A percentile compares a stretch with the other conserved stretches of the same genome.
phyloP scores from a whole-genome alignment of 2,797 vertebrate species.

The Brachyalestes nurse region DNA sequence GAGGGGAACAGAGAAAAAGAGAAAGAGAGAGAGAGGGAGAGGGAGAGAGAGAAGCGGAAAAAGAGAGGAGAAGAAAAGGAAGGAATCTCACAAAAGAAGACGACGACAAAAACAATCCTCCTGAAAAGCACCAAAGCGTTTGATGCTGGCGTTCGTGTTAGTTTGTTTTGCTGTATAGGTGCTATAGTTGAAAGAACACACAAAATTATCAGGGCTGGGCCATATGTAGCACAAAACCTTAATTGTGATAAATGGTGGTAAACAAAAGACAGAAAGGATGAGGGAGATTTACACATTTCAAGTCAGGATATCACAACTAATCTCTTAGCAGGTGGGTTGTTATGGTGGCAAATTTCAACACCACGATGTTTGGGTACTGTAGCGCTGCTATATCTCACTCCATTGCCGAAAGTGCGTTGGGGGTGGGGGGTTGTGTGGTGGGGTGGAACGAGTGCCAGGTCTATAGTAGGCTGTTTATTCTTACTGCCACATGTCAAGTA shows the following conservation, averaged over 20 bases:
- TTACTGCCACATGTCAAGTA: not conserved
- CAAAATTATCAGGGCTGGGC: slow-evolving; percentile 30
- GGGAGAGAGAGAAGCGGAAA: slow-evolving; percentile 18
- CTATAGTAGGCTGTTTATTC: not conserved
- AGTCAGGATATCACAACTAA: slow-evolving; percentile 19
- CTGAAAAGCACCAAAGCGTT: slow-evolving; percentile 39
- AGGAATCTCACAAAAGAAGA: slow-evolving; percentile 39
- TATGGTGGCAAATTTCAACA: not conserved
- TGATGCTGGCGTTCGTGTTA: slow-evolving; percentile 43
- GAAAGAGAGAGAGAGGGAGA: slow-evolving; percentile 25
- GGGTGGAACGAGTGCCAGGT: not conserved
- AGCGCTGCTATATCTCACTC: not conserved
- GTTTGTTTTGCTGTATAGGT: slow-evolving; percentile 14
- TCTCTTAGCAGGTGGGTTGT: not conserved
- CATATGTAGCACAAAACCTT: slow-evolving; percentile 32
- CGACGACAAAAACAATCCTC: slow-evolving; percentile 15
- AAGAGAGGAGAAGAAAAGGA: slow-evolving; percentile 46
- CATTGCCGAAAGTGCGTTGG: not conserved
- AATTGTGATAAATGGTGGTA: slow-evolving; percentile 42
- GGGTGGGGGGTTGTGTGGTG: not conserved
- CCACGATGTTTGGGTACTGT: not conserved
- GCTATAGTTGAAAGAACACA: slow-evolving; percentile 29
- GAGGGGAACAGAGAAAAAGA: slow-evolving; percentile 35
- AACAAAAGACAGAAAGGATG: slow-evolving; percentile 33
- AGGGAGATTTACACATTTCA: slow-evolving; percentile 39